Evolutionary conservation across 2,888 invertebrate species (phyloP).

Genomic region (Xestobium rufovillosum): DNA sequence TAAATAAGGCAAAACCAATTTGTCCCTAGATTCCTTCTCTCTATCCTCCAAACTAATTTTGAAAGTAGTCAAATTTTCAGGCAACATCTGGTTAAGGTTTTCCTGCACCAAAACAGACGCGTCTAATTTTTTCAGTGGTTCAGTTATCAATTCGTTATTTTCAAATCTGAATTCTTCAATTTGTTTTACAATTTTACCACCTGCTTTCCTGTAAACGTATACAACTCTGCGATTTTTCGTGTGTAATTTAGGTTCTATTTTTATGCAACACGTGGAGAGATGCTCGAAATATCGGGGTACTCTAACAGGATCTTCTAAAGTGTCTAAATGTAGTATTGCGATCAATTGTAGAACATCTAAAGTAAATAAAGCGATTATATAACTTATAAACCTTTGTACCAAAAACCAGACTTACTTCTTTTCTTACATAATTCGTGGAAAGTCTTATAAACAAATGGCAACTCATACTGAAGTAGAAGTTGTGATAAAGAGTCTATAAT

Average conservation of each 20-base stretch:
- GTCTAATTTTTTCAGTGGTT: constrained; percentile 35
- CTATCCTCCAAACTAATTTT: constrained; percentile 56
- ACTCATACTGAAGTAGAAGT: constrained; percentile 30
- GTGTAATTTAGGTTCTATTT: constrained; percentile 40
- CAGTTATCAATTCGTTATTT: constrained; percentile 34
- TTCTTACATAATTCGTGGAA: constrained; percentile 27
- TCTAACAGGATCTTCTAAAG: constrained; percentile 42
- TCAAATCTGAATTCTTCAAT: constrained; percentile 36
- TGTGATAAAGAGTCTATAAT: constrained; percentile 37
- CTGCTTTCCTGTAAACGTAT: constrained; percentile 45
- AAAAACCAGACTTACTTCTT: constrained; percentile 40
- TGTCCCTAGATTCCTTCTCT: constrained; percentile 49
- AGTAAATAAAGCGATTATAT: constrained; percentile 14
- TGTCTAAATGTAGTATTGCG: constrained; percentile 45
- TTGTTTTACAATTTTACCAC: constrained; percentile 47
- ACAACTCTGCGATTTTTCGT: constrained; percentile 30
- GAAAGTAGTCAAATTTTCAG: constrained; percentile 53
- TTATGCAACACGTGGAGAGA: constrained; percentile 37
- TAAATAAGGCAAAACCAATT: constrained; percentile 53
- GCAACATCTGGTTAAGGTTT: constrained; percentile 29
- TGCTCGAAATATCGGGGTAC: constrained; percentile 45
- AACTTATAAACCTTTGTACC: constrained; percentile 7
- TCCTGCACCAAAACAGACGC: constrained; percentile 33
- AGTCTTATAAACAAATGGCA: constrained; percentile 30
- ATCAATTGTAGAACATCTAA: constrained; percentile 32